Percentiles rank a stretch among this genome's conserved stretches.
Conservation (phyloP, 2,113 vertebrate genomes). For the Siniperca chuatsi region DNA sequence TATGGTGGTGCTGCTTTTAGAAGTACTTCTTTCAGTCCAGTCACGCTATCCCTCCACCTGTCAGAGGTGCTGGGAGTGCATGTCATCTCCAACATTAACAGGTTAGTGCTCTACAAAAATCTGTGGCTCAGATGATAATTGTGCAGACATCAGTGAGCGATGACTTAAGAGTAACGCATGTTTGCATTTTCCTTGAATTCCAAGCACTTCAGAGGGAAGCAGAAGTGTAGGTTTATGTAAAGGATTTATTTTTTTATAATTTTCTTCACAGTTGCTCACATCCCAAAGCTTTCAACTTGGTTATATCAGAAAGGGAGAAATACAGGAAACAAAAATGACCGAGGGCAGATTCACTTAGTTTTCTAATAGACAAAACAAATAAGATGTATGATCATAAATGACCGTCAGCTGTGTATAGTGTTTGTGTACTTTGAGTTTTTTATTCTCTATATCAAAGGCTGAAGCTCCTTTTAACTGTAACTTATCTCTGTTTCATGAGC, state of each 20-base stretch:
- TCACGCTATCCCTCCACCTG: constrained; percentile 15
- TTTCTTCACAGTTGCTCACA: background rate
- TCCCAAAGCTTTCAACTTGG: constrained; percentile 1
- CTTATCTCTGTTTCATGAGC: background rate
- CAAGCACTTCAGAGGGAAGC: background rate
- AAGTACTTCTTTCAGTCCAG: constrained; percentile 21
- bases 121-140: constrained; percentile 34
- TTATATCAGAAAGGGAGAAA: background rate
- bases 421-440: constrained; percentile 15
- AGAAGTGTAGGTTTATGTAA: background rate
- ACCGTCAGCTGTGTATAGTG: constrained; percentile 4
- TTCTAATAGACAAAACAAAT: background rate
- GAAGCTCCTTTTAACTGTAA: constrained; percentile 3
- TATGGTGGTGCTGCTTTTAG: background rate
- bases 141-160: background rate
- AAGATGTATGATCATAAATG: constrained; percentile 2
- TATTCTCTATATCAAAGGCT: constrained; percentile 23
- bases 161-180: constrained; percentile 22
- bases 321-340: background rate
- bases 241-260: background rate
- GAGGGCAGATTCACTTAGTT: background rate
- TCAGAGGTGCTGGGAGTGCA: constrained; percentile 21
- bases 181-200: constrained; percentile 13
- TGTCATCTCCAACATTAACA: constrained; percentile 32
- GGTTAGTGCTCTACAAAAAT: constrained; percentile 27